Conservation (phyloP, 2,888 invertebrate genomes). For the Holacanthella duospinosa region DNA sequence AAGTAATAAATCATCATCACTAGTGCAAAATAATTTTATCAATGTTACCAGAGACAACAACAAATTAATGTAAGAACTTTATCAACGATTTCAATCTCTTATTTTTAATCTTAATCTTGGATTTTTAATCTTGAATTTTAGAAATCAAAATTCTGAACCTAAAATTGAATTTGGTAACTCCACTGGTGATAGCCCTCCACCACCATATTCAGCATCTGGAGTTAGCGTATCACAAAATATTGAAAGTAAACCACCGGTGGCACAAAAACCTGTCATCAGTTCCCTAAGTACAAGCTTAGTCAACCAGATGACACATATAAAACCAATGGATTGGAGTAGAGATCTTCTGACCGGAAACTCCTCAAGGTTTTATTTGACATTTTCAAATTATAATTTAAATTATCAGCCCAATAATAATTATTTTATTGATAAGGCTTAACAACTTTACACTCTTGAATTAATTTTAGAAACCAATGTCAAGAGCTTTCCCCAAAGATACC, state of each 20-base stretch:
- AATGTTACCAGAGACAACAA: not conserved
- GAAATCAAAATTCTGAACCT: not conserved
- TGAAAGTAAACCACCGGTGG: not conserved
- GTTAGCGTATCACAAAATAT: not conserved
- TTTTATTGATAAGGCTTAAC: too few relatives aligned
- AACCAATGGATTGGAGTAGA: too few relatives aligned
- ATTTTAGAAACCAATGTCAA: too few relatives aligned
- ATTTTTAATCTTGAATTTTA: not conserved
- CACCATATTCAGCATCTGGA: slow-evolving; percentile 8
- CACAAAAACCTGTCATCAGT: slow-evolving; percentile 4
- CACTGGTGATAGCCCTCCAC: slow-evolving; percentile 4
- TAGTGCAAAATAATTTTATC: not conserved
- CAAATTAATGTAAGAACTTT: not conserved
- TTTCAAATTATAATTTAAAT: too few relatives aligned
- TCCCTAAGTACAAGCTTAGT: not conserved
- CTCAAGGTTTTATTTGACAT: too few relatives aligned
- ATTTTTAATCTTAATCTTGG: not conserved
- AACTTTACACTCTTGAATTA: too few relatives aligned
- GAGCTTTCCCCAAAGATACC: too few relatives aligned
- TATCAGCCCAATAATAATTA: too few relatives aligned
- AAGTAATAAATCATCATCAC: not conserved
- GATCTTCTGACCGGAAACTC: too few relatives aligned
- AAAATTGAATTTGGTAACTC: not conserved
- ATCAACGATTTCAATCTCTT: not conserved
- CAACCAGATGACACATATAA: not conserved